These are phyloP conservation scores for Ophiothrix spiculata DNA, from an alignment of 35 echinoderm and acorn worm genomes.

Conservation along the genomic window DNA sequence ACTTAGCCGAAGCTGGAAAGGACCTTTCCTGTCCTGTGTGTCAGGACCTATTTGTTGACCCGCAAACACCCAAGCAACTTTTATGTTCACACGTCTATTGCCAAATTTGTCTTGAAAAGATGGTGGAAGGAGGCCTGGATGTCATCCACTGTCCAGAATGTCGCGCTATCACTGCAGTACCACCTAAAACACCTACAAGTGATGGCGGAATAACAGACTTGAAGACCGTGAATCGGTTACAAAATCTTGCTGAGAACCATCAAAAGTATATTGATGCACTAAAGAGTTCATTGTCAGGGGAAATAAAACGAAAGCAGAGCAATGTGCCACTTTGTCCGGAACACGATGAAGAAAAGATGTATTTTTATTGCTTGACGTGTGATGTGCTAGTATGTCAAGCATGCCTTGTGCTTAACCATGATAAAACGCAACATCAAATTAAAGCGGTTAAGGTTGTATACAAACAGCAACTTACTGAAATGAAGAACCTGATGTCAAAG, in stretches of 20 bases:
- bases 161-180: no score
- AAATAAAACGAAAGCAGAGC: no score
- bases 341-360: not conserved
- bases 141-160: no score
- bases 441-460: not conserved
- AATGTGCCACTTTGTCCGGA: not conserved
- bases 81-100: not conserved
- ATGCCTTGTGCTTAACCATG: not conserved
- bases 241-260: no score
- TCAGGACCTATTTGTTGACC: not conserved
- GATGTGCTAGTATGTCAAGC: not conserved
- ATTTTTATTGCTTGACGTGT: not conserved
- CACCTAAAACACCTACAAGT: no score
- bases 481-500: no score
- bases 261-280: no score
- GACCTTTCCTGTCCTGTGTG: not conserved
- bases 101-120: not conserved
- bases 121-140: no score
- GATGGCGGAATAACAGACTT: no score
- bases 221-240: no score
- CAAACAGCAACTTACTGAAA: no score
- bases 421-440: not conserved
- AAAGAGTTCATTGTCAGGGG: no score
- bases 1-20: not conserved
- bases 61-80: not conserved